These are phyloP conservation scores for Eulemur rufifrons DNA, from an alignment of 2,113 vertebrate genomes.

Conservation along the genomic window DNA sequence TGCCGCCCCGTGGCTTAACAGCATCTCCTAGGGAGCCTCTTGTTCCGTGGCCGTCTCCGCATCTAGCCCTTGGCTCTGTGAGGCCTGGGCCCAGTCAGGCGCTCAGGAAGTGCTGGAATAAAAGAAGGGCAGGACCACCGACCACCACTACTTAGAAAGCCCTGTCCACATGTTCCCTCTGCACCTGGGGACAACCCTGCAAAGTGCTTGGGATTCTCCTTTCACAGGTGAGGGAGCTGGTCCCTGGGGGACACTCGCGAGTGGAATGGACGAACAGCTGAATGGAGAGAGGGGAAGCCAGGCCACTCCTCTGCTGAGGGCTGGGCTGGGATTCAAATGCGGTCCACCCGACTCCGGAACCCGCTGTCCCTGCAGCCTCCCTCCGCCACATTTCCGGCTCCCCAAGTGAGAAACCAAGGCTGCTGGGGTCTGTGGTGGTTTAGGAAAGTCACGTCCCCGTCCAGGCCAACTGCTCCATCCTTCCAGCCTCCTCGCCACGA, in stretches of 20 bases:
- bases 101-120: background rate
- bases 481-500: background rate
- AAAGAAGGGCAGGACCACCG: background rate
- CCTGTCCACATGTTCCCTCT: background rate
- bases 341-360: background rate
- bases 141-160: background rate
- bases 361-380: background rate
- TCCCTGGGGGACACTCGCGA: fast-evolving
- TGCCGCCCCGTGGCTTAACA: background rate
- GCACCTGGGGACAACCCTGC: background rate
- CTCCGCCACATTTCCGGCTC: background rate
- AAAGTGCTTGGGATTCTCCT: background rate
- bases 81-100: background rate
- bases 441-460: background rate
- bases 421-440: background rate
- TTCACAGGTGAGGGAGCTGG: background rate
- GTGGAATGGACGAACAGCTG: background rate
- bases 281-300: background rate
- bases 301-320: background rate
- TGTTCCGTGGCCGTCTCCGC: background rate
- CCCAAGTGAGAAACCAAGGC: background rate
- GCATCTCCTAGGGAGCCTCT: background rate
- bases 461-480: background rate
- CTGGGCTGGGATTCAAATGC: background rate
- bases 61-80: background rate